Percentiles rank a stretch among this genome's conserved stretches.
phyloP scores from a whole-genome alignment of 2,113 vertebrate genomes.

The Callionymus lyra region DNA sequence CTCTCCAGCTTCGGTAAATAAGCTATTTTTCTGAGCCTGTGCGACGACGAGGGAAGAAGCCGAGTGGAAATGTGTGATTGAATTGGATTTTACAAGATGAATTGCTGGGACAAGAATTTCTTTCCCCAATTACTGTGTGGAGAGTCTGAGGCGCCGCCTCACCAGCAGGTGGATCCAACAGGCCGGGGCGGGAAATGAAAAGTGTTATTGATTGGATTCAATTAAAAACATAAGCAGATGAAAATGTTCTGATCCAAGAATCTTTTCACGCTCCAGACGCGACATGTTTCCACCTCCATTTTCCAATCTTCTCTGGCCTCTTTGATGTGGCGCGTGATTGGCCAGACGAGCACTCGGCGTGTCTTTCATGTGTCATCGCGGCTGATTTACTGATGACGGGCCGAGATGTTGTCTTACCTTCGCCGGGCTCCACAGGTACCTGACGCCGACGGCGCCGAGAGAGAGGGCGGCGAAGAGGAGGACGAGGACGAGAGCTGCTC shows the following conservation, averaged over 20 bases:
- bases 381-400: constrained; percentile 11
- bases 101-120: constrained; percentile 55
- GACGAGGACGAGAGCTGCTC: constrained; percentile 47
- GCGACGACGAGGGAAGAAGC: constrained; percentile 31
- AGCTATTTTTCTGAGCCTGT: constrained; percentile 32
- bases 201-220: constrained; percentile 27
- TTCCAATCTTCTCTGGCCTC: constrained; percentile 16
- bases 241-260: constrained; percentile 33
- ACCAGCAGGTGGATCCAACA: constrained; percentile 34
- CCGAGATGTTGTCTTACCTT: constrained; percentile 56
- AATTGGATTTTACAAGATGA: constrained; percentile 63
- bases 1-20: constrained; percentile 36
- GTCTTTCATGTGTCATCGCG: constrained; percentile 36
- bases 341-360: constrained; percentile 17
- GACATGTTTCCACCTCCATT: constrained; percentile 32
- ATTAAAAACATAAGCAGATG: constrained; percentile 36
- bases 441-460: constrained; percentile 57
- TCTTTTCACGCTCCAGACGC: constrained; percentile 14
- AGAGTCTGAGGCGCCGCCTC: constrained; percentile 38
- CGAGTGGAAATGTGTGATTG: constrained; percentile 49
- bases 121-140: constrained; percentile 50
- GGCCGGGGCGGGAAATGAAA: constrained; percentile 21
- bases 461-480: constrained; percentile 56
- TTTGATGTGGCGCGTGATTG: constrained; percentile 37
- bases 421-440: constrained; percentile 59